Evolutionary conservation across 2,113 vertebrate species (phyloP).

Genomic region (Tetrao urogallus): DNA sequence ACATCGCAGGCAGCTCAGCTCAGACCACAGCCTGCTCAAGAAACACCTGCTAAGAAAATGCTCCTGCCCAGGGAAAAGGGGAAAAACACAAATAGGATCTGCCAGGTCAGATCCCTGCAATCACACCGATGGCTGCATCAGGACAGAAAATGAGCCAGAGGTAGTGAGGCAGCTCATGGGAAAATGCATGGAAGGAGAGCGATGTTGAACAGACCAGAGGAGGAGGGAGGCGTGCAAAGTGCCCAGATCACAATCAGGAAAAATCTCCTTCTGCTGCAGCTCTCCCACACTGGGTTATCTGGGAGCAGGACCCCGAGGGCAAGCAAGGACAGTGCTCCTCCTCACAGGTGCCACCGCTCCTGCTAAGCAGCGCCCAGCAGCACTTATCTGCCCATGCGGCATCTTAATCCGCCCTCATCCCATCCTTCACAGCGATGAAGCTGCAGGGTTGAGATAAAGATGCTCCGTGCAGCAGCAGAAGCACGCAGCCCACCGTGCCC

Average conservation of each 20-base stretch:
- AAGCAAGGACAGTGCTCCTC: background rate
- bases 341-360: background rate
- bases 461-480: background rate
- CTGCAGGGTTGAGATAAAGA: background rate
- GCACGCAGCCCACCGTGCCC: background rate
- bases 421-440: background rate
- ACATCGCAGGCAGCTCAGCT: background rate
- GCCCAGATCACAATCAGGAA: background rate
- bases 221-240: fast-evolving
- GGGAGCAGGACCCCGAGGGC: background rate
- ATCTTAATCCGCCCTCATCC: background rate
- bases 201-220: background rate
- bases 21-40: background rate
- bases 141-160: fast-evolving
- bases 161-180: background rate
- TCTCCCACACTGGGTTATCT: background rate
- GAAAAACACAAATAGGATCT: background rate
- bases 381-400: background rate
- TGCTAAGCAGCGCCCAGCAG: background rate
- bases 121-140: background rate
- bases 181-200: fast-evolving
- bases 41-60: background rate
- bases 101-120: background rate
- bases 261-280: background rate
- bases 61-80: background rate